These are phyloP conservation scores for Sarcoramphus papa DNA, from an alignment of 2,797 vertebrate genomes.

Conservation along the genomic window DNA sequence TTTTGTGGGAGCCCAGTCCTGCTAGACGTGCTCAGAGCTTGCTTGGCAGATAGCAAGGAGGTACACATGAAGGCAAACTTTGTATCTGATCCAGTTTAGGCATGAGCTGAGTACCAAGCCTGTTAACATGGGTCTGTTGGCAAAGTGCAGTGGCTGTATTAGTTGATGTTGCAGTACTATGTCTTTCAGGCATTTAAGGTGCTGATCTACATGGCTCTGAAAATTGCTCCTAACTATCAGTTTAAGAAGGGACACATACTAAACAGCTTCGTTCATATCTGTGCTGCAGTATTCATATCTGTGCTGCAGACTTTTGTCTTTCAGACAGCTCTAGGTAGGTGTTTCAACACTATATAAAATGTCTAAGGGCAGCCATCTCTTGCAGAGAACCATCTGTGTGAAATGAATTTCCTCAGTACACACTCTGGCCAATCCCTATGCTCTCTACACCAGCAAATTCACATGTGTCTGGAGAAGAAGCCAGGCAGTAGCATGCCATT, in stretches of 20 bases:
- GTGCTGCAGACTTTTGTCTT: neutral
- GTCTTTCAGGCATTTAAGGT: neutral
- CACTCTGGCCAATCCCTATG: neutral
- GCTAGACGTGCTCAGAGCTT: neutral
- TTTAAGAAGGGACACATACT: neutral
- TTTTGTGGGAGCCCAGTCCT: neutral
- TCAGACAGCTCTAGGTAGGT: neutral
- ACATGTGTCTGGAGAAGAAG: neutral
- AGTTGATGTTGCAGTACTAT: fast-evolving
- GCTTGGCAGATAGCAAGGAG: neutral
- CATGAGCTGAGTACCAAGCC: neutral
- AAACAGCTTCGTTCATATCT: neutral
- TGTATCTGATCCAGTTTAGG: neutral
- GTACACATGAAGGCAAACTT: neutral
- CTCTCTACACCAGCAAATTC: neutral
- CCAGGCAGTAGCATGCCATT: neutral
- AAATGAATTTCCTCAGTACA: neutral
- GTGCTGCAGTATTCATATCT: neutral
- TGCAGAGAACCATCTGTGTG: neutral
- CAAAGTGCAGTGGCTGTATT: neutral
- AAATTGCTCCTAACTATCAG: neutral
- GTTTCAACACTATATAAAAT: neutral
- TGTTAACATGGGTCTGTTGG: neutral
- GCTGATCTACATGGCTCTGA: neutral
- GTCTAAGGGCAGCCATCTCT: neutral